Base-by-base conservation (phyloP, 2,113 vertebrate genomes). In the Balaeniceps rex region DNA sequence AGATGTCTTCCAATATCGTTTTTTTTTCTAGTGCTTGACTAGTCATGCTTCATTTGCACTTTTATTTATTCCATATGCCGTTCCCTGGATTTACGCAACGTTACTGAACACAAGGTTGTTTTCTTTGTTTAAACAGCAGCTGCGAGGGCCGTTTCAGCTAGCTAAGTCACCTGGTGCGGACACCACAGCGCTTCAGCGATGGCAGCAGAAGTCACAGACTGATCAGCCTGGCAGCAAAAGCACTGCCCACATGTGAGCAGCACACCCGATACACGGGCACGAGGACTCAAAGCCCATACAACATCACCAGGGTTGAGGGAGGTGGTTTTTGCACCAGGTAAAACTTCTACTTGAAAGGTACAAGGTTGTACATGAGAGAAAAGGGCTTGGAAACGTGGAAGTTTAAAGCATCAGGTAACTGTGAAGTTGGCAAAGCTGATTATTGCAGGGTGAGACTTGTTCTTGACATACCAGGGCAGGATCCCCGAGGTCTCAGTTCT, bases 261-360 rank as follows among this genome's bases (percentile, higher is more conserved):
- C 63, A 34, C 31, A 9, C 6, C 63, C 3, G 5, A 12, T 0
- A 7, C 7, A 2, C 12, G 1, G 4, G 60, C 24, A 8, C 12
- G 3, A 7, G 26, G 42, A 40, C 44, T 14, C n/a, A 7, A 5
- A n/a, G 19, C 42, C n/a, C 33, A 5, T 5, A 24, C 11, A 25
- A 3, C 47, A 10, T 8, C 49, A 5, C 23, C 3, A 9, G 28
- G 7, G 19, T 1, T 2, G 15, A 25, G 12, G 11, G 38, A 34
- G 38, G 11, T 0, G 4, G 16, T 12, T 52, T 61, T 34, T 10
- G 9, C 21, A 6, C 18, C 9, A 34, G 31, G n/a, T 7, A 46
- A 61, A 61, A 28, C 18, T 14, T 24, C 8, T 14, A 26, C 23
- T 4, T 33, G 76, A 14, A 14, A 83, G 28, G 24, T 34, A 15